Base-by-base conservation (phyloP, 2,113 vertebrate genomes). In the Nerophis ophidion region DNA sequence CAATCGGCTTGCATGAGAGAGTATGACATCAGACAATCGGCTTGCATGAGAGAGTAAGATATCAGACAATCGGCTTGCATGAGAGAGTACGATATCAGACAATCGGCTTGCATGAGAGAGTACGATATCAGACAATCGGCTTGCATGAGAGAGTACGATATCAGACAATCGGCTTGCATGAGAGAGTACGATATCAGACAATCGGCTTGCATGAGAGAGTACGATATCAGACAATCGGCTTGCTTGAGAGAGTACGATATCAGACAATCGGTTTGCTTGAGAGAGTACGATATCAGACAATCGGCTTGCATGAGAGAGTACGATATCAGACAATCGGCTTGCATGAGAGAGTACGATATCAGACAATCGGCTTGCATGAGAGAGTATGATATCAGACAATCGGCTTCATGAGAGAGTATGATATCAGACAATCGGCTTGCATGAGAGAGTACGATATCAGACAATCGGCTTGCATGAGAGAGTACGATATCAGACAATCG, bases 101-200 rank as follows among this genome's bases (percentile, higher is more conserved):
- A 97, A 26, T 95, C 95, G 92, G 82, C 81, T 94, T 94, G 95
- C 95, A 97, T 97, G 97, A 99, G 94, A 96, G 95, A 99, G 94
- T 99, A 98, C 98, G 95, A 99, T 99, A 98, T 98, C 96, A 98
- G 97, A 98, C 95, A 97, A 26, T 95, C 95, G 92, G 82, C 81
- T 94, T 94, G 95, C 95, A 97, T 97, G 97, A 99, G 94, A 96
- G 95, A 99, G 94, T 99, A 98, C 98, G 95, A 99, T 99, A 98
- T 98, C 96, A 98, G 97, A 98, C 95, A 97, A 26, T 95, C 95
- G 92, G 82, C 81, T 94, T 94, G 95, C 95, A 97, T 97, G 97
- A 99, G 94, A 96, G 95, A 99, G 94, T 99, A 98, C 98, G 95
- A 99, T 99, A 98, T 98, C 96, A 98, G 97, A 98, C 95, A 97